A percentile compares a stretch with the other conserved stretches of the same genome.
Conservation (phyloP, 2,797 vertebrate genomes). For the Momotus momota region DNA sequence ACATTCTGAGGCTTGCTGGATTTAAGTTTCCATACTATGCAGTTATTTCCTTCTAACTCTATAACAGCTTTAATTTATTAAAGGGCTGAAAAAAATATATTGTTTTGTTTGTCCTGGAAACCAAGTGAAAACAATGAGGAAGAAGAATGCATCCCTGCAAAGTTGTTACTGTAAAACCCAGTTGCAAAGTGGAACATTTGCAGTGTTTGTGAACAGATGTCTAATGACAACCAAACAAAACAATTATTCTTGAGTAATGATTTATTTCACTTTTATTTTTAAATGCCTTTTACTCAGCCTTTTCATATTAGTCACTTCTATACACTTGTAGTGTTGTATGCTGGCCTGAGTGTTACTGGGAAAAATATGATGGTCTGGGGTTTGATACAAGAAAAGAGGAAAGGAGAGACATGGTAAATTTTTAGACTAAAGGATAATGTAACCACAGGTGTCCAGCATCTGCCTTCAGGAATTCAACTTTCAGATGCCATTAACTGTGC, state of each 20-base stretch:
- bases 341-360: not conserved
- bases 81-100: not conserved
- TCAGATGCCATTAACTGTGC: not conserved
- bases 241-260: constrained; percentile 11
- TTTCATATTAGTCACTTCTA: not conserved
- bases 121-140: constrained; percentile 37
- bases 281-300: not conserved
- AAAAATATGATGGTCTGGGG: not conserved
- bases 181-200: not conserved
- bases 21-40: not conserved
- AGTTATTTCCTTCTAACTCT: not conserved
- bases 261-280: not conserved
- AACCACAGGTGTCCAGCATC: not conserved
- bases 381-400: not conserved
- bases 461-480: not conserved
- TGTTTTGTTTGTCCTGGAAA: constrained; percentile 20
- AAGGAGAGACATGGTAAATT: not conserved
- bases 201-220: constrained; percentile 3
- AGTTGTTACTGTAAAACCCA: constrained; percentile 1
- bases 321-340: not conserved
- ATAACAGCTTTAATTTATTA: constrained; percentile 30
- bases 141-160: not conserved
- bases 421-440: not conserved
- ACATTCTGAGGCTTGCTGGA: not conserved
- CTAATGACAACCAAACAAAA: constrained; percentile 2